A percentile compares a stretch with the other conserved stretches of the same genome.
phyloP scores from a whole-genome alignment of 92 coral and sea anemone genomes.

The Plumapathes pennacea region DNA sequence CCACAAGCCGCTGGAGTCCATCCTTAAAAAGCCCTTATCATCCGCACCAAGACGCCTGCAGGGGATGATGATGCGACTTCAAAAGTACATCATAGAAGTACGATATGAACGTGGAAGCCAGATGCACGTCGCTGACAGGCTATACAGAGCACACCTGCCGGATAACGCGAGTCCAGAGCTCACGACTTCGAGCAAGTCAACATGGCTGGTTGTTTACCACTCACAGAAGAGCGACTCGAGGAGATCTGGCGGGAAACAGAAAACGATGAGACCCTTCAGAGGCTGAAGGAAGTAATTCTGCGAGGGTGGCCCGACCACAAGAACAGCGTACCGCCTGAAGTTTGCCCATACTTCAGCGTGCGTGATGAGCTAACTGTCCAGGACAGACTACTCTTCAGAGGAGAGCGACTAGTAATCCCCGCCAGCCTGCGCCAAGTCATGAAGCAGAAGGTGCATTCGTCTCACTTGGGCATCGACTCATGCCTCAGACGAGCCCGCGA shows the following conservation, averaged over 20 bases:
- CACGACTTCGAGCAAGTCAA: constrained; percentile 19
- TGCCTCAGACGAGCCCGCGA: constrained; percentile 47
- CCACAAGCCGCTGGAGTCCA: constrained; percentile 47
- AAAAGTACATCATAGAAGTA: constrained; percentile 30
- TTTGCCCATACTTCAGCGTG: constrained; percentile 30
- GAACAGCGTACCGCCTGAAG: constrained; percentile 16
- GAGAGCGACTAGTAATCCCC: constrained; percentile 33
- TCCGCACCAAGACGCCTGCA: constrained; percentile 33
- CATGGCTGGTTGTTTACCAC: constrained; percentile 18
- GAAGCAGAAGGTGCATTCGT: constrained; percentile 23
- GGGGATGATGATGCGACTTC: constrained; percentile 46
- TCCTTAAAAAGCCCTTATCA: constrained; percentile 30
- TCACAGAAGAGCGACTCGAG: constrained; percentile 9
- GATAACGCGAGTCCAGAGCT: constrained; percentile 2
- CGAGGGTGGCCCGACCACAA: constrained; percentile 48
- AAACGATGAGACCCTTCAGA: constrained; percentile 29
- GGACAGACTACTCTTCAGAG: constrained; percentile 27
- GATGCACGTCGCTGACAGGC: constrained; percentile 37
- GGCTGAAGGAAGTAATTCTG: constrained; percentile 20
- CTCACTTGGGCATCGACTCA: constrained; percentile 28
- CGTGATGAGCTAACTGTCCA: constrained; percentile 44
- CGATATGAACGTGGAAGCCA: constrained; percentile 15
- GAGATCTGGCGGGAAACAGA: constrained; percentile 27
- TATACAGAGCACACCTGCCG: constrained; percentile 25
- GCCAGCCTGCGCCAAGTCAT: constrained; percentile 8